These are phyloP conservation scores for Sus scrofa DNA, from an alignment of 2,113 vertebrate genomes.

Conservation along the genomic window T2T-Sscrofa CM000814.6:44905001-44905500, in stretches of 20 bases:
- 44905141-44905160: not conserved
- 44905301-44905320: fast-evolving
- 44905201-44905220: fast-evolving
- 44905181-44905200: fast-evolving
- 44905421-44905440: not conserved
- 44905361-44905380: not conserved
- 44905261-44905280: fast-evolving
- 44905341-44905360: not conserved
- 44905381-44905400: not conserved
- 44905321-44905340: fast-evolving
- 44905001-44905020: not conserved
- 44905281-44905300: fast-evolving
- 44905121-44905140: not conserved
- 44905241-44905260: not conserved
- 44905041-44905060: not conserved
- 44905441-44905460: too few relatives aligned
- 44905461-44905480: not conserved
- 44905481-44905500: not conserved
- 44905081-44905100: not conserved
- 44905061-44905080: not conserved
- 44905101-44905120: not conserved
- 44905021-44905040: not conserved
- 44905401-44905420: not conserved
- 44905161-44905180: not conserved
- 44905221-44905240: too few relatives aligned